Conservation (phyloP, 2,113 vertebrate genomes). For the Manacus vitellinus region DNA sequence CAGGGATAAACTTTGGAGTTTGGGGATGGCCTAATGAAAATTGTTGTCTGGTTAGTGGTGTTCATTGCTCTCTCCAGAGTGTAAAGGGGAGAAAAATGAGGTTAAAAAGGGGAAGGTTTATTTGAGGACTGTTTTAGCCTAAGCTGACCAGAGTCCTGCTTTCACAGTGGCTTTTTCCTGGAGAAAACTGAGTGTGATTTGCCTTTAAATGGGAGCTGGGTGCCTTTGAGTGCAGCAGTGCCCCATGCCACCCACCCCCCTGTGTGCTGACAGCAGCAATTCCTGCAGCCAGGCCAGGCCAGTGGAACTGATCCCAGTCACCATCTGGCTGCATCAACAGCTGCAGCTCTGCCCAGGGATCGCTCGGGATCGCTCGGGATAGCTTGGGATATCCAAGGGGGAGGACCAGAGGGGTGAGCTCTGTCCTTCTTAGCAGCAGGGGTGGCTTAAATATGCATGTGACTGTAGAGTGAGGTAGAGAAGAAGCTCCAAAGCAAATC, state of each 20-base stretch:
- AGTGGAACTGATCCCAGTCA: not conserved
- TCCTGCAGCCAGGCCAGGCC: not conserved
- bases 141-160: not conserved
- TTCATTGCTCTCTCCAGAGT: not conserved
- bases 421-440: not conserved
- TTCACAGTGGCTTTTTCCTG: not conserved
- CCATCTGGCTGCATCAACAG: slow-evolving; percentile 51
- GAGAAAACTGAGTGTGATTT: not conserved
- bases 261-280: not conserved
- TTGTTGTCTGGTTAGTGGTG: not conserved
- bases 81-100: fast-evolving
- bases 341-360: slow-evolving; percentile 6
- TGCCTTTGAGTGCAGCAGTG: not conserved
- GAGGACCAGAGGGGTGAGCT: not conserved
- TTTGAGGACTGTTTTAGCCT: not conserved
- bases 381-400: not conserved
- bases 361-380: not conserved
- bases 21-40: not conserved
- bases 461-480: not conserved
- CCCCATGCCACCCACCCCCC: not conserved
- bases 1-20: not conserved
- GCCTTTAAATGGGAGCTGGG: not conserved
- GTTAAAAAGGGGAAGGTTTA: not conserved
- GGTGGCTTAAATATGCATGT: not conserved
- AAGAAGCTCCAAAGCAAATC: not conserved